phyloP scores from a whole-genome alignment of 2,888 invertebrate species.

The Esperia sulphurella region DNA sequence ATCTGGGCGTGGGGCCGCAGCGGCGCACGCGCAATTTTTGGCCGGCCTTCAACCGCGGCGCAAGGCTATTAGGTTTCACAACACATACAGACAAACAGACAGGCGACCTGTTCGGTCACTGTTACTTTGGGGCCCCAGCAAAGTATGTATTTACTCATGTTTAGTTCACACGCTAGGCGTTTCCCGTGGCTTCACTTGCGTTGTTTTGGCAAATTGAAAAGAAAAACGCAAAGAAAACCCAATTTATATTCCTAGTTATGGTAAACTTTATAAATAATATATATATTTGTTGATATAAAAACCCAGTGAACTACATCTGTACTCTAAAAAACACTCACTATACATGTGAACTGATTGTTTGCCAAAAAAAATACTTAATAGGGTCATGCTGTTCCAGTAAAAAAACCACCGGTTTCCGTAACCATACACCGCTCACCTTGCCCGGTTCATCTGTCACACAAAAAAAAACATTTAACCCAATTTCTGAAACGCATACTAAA shows the following conservation, averaged over 20 bases:
- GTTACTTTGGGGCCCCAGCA: conserved; percentile 31
- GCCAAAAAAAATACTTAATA: conserved; percentile 58
- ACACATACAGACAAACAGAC: conserved; percentile 51
- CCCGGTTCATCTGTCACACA: conserved; percentile 56
- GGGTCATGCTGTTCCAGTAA: conserved; percentile 51
- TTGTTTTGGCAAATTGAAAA: too few relatives aligned
- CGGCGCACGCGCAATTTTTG: conserved; percentile 47
- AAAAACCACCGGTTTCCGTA: conserved; percentile 72
- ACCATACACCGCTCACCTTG: conserved; percentile 72
- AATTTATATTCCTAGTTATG: too few relatives aligned
- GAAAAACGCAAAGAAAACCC: not conserved
- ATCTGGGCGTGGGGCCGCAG: conserved; percentile 41
- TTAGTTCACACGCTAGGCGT: too few relatives aligned
- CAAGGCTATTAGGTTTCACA: conserved; percentile 69
- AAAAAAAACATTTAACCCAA: conserved; percentile 72
- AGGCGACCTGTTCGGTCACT: conserved; percentile 34
- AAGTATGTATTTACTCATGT: too few relatives aligned
- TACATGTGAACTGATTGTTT: conserved; percentile 55
- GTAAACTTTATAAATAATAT: too few relatives aligned
- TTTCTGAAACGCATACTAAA: conserved; percentile 53
- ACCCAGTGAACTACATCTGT: not conserved
- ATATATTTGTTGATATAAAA: too few relatives aligned
- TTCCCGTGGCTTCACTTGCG: not conserved
- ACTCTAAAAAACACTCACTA: conserved; percentile 14
- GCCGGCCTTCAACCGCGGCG: conserved; percentile 67